Percentiles rank a stretch among this genome's conserved stretches.
Evolutionary conservation across 2,888 invertebrate genomes (phyloP).

Genomic region (Hyposoter didymator): DNA sequence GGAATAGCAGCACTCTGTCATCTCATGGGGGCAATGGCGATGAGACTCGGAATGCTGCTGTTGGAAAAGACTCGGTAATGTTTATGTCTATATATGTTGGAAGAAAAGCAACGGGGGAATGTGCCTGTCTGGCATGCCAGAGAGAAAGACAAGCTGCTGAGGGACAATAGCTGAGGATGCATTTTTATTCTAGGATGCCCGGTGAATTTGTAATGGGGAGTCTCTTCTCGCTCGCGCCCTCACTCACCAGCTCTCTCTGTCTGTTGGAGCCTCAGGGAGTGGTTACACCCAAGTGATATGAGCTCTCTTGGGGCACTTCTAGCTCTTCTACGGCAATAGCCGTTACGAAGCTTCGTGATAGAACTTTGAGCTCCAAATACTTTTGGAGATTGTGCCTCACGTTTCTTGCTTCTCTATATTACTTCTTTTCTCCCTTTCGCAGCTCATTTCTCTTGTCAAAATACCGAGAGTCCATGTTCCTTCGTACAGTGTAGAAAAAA

Average conservation of each 20-base stretch:
- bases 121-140: conserved; percentile 72
- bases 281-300: conserved; percentile 31
- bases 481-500: conserved; percentile 9
- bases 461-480: not conserved
- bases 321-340: conserved; percentile 6
- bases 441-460: not conserved
- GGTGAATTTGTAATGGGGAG: conserved; percentile 75
- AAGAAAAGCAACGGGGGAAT: conserved; percentile 68
- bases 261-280: conserved; percentile 14
- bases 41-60: not conserved
- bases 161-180: conserved; percentile 78
- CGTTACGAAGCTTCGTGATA: not conserved
- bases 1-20: conserved; percentile 16
- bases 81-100: conserved; percentile 24
- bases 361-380: conserved; percentile 5
- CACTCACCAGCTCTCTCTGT: conserved; percentile 16
- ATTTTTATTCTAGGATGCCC: conserved; percentile 76
- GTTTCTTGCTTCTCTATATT: not conserved
- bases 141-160: conserved; percentile 69
- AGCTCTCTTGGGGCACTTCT: conserved; percentile 29
- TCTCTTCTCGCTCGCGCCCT: conserved; percentile 7
- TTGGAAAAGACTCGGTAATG: conserved; percentile 40
- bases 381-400: not conserved
- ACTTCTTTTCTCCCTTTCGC: not conserved
- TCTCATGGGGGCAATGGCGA: conserved; percentile 32